Evolutionary conservation across 1,140 invertebrate species (phyloP).

Genomic region (Formica selysi): DNA sequence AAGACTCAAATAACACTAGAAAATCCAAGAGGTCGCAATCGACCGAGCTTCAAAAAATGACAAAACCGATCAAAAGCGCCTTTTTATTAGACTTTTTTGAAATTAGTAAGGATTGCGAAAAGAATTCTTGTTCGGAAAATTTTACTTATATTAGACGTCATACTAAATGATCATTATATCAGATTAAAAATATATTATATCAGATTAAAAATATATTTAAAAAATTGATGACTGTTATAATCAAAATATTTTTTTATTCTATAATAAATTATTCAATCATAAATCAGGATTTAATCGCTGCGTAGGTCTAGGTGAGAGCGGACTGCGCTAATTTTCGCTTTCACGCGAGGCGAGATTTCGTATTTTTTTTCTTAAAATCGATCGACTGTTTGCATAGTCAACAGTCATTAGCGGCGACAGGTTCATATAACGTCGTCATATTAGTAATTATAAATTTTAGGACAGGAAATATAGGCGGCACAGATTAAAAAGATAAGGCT

Average conservation of each 20-base stretch:
- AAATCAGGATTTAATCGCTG: slow-evolving; percentile 45
- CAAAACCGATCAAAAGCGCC: slow-evolving; percentile 73
- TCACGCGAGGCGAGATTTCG: slow-evolving; percentile 18
- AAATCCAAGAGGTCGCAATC: slow-evolving; percentile 79
- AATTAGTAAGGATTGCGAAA: slow-evolving; percentile 71
- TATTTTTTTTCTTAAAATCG: background rate
- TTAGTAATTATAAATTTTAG: slow-evolving; percentile 37
- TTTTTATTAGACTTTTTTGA: slow-evolving; percentile 81
- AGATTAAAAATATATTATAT: slow-evolving; percentile 42
- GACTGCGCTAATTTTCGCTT: slow-evolving; percentile 16
- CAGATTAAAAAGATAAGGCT: background rate
- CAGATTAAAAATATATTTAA: slow-evolving; percentile 24
- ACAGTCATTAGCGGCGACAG: slow-evolving; percentile 41
- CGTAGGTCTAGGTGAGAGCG: slow-evolving; percentile 12
- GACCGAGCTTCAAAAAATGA: slow-evolving; percentile 76
- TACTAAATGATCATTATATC: background rate
- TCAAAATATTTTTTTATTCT: slow-evolving; percentile 62
- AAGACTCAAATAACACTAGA: slow-evolving; percentile 73
- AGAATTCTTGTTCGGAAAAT: slow-evolving; percentile 55
- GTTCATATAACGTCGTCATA: slow-evolving; percentile 11
- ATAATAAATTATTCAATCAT: slow-evolving; percentile 67
- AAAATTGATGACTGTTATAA: slow-evolving; percentile 12
- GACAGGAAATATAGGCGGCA: slow-evolving; percentile 19
- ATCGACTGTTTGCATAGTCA: slow-evolving; percentile 30
- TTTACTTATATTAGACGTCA: slow-evolving; percentile 45